These are phyloP conservation scores for Anabas testudineus DNA, from an alignment of 2,797 vertebrate species.

Conservation along the genomic window DNA sequence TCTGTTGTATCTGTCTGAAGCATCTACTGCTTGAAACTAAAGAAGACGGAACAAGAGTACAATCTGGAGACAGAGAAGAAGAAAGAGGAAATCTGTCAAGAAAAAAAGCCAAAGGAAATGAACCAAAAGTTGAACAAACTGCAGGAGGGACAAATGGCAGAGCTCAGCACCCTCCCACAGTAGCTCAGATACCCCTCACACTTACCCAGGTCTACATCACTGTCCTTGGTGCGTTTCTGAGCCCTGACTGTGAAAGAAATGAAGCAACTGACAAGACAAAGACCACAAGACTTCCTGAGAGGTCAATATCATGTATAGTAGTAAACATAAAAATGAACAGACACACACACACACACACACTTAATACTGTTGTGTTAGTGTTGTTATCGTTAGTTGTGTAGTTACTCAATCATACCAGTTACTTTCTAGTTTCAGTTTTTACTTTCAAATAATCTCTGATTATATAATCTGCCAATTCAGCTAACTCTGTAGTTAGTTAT, in stretches of 20 bases:
- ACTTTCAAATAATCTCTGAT: background rate
- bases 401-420: background rate
- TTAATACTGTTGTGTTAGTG: no score
- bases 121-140: background rate
- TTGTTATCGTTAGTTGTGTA: background rate
- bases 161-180: background rate
- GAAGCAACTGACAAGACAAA: background rate
- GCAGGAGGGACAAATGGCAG: slow-evolving; percentile 12
- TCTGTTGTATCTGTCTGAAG: slow-evolving; percentile 90
- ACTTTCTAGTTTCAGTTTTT: background rate
- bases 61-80: background rate
- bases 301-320: slow-evolving; percentile 39
- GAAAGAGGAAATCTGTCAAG: background rate
- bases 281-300: slow-evolving; percentile 15
- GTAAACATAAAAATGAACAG: background rate
- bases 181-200: slow-evolving; percentile 81
- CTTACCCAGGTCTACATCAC: slow-evolving; percentile 90
- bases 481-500: background rate
- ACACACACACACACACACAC: background rate
- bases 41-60: background rate
- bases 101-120: background rate
- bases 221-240: slow-evolving; percentile 84
- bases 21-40: slow-evolving; percentile 59
- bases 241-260: slow-evolving; percentile 30
- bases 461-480: background rate